phyloP scores from a whole-genome alignment of 2,888 invertebrate species.

The Phrixothrix hirtus region DNA sequence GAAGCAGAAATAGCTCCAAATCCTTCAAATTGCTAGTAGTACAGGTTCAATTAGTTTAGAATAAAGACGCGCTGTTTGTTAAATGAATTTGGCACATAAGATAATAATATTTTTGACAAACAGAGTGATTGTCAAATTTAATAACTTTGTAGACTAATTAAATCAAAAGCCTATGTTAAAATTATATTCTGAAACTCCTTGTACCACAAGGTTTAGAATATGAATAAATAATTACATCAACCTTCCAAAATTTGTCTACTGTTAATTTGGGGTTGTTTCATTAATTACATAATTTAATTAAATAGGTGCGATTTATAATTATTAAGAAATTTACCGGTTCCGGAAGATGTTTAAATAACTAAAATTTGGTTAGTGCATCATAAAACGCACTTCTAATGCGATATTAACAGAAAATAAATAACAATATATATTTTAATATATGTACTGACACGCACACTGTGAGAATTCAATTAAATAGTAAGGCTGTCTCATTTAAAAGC shows the following conservation, averaged over 20 bases:
- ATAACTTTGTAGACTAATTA: too few species aligned
- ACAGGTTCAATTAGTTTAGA: too few species aligned
- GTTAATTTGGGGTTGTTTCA: neutral
- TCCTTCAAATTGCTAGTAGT: too few species aligned
- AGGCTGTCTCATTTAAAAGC: neutral
- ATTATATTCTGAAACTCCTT: too few species aligned
- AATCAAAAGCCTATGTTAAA: too few species aligned
- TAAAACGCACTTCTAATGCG: neutral
- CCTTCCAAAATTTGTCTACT: neutral
- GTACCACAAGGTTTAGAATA: too few species aligned
- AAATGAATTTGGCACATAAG: too few species aligned
- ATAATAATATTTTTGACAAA: too few species aligned
- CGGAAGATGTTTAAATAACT: neutral
- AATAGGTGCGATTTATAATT: too few species aligned
- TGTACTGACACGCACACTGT: neutral
- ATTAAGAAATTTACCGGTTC: neutral
- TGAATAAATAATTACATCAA: neutral
- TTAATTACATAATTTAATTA: neutral
- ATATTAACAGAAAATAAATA: neutral
- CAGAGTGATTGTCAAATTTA: too few species aligned
- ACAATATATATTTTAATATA: neutral
- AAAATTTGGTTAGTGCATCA: neutral
- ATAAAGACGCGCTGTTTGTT: too few species aligned
- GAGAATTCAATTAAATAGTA: neutral
- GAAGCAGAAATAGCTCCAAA: too few species aligned